phyloP scores from a whole-genome alignment of 2,888 invertebrate genomes.

The Drosophila buzzatii region DNA sequence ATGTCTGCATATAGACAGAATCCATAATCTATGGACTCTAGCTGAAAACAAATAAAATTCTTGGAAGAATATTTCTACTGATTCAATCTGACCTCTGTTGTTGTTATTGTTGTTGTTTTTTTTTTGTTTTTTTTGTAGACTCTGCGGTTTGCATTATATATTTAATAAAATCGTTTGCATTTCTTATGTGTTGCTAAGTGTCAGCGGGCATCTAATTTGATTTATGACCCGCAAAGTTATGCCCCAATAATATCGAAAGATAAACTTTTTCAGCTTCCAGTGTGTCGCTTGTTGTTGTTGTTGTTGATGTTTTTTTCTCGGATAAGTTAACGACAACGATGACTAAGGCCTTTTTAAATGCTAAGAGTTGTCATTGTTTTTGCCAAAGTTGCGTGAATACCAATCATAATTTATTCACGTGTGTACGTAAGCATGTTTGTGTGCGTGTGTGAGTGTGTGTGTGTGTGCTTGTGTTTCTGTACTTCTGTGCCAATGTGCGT shows the following conservation, averaged over 20 bases:
- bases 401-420: slow-evolving; percentile 75
- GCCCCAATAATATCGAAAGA: slow-evolving; percentile 77
- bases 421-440: neutral
- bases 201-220: slow-evolving; percentile 78
- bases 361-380: slow-evolving; percentile 76
- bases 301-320: slow-evolving; percentile 26
- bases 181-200: slow-evolving; percentile 81
- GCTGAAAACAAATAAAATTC: slow-evolving; percentile 18
- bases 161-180: slow-evolving; percentile 79
- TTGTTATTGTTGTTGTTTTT: slow-evolving; percentile 16
- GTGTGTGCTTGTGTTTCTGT: neutral
- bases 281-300: slow-evolving; percentile 11
- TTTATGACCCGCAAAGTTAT: slow-evolving; percentile 78
- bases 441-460: neutral
- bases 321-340: slow-evolving; percentile 63
- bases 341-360: slow-evolving; percentile 77
- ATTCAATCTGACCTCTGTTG: slow-evolving; percentile 43
- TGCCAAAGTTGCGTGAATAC: slow-evolving; percentile 69
- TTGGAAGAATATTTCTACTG: slow-evolving; percentile 52
- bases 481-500: slow-evolving; percentile 2
- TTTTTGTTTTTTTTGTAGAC: slow-evolving; percentile 24
- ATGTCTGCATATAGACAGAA: neutral
- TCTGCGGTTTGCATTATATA: slow-evolving; percentile 65
- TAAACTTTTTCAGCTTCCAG: slow-evolving; percentile 63
- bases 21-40: slow-evolving; percentile 1